Percentiles rank a stretch among this genome's conserved stretches.
phyloP scores from a whole-genome alignment of 1,140 invertebrate genomes.

The Reticulitermes speratus region DNA sequence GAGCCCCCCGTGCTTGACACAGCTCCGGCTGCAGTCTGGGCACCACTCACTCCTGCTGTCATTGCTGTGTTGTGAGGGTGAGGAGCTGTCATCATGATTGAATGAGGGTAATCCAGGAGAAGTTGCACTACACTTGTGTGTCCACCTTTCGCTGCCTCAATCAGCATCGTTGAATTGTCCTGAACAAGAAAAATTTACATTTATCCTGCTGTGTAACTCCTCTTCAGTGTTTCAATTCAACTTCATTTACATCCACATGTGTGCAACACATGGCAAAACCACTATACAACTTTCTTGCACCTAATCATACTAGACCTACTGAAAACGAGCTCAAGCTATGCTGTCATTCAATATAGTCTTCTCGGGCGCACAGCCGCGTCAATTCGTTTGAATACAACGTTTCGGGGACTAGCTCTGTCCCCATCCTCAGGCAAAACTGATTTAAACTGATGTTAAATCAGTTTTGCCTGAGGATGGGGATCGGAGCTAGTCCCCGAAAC shows the following conservation, averaged over 20 bases:
- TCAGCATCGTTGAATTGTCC: slow-evolving; percentile 98
- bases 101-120: slow-evolving; percentile 91
- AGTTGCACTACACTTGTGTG: slow-evolving; percentile 94
- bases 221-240: not conserved
- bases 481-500: too few relatives aligned
- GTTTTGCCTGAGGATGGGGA: too few relatives aligned
- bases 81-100: slow-evolving; percentile 62
- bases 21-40: slow-evolving; percentile 45
- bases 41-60: slow-evolving; percentile 44
- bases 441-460: too few relatives aligned
- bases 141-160: slow-evolving; percentile 96
- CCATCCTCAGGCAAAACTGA: too few relatives aligned
- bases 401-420: too few relatives aligned
- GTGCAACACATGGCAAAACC: too few relatives aligned
- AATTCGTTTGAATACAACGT: too few relatives aligned
- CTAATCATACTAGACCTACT: too few relatives aligned
- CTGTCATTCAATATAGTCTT: too few relatives aligned
- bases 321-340: too few relatives aligned
- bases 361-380: too few relatives aligned
- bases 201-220: slow-evolving; percentile 30
- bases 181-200: slow-evolving; percentile 42
- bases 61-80: slow-evolving; percentile 42
- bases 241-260: not conserved
- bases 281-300: too few relatives aligned
- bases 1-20: slow-evolving; percentile 45